phyloP scores from a whole-genome alignment of 2,113 vertebrate genomes.

The Salminus brasiliensis region DNA sequence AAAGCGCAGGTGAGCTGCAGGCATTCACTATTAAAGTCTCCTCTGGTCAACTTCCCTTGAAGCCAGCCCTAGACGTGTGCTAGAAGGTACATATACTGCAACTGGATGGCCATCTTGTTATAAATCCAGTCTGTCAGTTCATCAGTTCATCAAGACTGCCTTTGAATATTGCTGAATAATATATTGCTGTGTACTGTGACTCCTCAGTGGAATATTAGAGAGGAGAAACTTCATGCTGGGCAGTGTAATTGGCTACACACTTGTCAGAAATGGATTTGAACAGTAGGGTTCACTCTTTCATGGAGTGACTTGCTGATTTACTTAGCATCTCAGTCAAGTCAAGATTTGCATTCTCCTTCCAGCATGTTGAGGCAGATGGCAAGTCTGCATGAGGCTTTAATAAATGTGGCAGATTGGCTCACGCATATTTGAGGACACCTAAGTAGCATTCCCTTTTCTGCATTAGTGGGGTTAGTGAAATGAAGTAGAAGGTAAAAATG shows the following conservation, averaged over 20 bases:
- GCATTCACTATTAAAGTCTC: background rate
- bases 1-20: conserved; percentile 87
- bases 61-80: background rate
- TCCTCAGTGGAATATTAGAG: too few relatives aligned
- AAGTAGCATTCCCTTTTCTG: background rate
- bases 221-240: background rate
- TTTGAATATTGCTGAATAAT: too few relatives aligned
- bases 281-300: background rate
- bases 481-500: background rate
- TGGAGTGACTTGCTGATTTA: background rate
- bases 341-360: background rate
- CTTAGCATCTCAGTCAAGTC: background rate
- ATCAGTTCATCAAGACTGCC: background rate
- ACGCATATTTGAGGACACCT: background rate
- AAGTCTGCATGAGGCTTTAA: background rate
- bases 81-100: background rate
- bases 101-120: background rate
- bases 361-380: background rate
- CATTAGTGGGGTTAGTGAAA: background rate
- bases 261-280: background rate
- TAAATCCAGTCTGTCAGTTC: background rate
- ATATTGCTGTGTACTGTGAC: too few relatives aligned
- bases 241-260: background rate
- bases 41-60: background rate
- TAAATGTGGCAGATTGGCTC: background rate